Conservation (phyloP, 1,140 invertebrate species). For the Papilio glaucus region DNA sequence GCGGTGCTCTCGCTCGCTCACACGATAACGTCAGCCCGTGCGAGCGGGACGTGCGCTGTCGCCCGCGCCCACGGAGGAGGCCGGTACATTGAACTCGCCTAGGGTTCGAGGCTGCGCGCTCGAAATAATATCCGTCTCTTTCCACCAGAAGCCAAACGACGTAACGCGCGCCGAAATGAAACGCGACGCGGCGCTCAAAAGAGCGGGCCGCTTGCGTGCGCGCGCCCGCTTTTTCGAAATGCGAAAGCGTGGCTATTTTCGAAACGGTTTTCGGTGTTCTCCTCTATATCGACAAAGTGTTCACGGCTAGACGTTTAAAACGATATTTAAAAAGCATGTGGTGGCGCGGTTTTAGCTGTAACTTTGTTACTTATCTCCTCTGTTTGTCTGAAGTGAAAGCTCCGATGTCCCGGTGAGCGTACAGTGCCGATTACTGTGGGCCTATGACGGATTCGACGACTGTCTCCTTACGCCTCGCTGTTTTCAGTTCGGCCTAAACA, state of each 20-base stretch:
- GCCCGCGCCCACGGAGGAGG: constrained; percentile 64
- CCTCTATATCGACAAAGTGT: neutral
- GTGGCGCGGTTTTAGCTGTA: neutral
- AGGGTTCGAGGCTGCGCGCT: constrained; percentile 47
- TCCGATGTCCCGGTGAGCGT: constrained; percentile 19
- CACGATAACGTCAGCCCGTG: constrained; percentile 16
- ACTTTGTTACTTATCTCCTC: neutral
- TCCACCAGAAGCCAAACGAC: constrained; percentile 46
- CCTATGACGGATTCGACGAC: constrained; percentile 9
- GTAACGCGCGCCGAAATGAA: constrained; percentile 42
- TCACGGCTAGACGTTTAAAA: neutral
- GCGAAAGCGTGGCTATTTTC: constrained; percentile 31
- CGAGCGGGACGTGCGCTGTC: constrained; percentile 49
- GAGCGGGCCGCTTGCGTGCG: constrained; percentile 33
- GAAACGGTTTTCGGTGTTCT: constrained; percentile 30
- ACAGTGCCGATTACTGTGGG: constrained; percentile 2
- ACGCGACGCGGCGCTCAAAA: constrained; percentile 37
- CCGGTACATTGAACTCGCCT: constrained; percentile 66
- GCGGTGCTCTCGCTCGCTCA: constrained; percentile 48
- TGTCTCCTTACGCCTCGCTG: neutral
- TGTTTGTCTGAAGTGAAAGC: constrained; percentile 10
- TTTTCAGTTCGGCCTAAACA: constrained; percentile 18
- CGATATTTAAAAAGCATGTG: neutral
- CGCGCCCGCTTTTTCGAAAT: constrained; percentile 35
- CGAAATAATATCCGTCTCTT: constrained; percentile 56